Evolutionary conservation across 2,888 invertebrate genomes (phyloP).

Genomic region (Pollenia labialis): DNA sequence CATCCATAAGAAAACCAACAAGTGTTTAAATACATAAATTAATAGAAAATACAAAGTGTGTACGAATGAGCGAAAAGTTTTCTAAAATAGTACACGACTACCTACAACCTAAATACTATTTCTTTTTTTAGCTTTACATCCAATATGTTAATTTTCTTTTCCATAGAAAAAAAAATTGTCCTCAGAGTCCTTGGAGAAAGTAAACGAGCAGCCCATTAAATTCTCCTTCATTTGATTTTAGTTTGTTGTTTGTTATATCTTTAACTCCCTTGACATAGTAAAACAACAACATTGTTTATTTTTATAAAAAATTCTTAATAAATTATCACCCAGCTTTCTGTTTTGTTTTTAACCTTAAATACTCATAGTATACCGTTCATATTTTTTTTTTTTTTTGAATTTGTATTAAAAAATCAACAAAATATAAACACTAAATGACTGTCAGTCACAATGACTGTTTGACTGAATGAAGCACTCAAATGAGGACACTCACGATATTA

Average conservation of each 20-base stretch:
- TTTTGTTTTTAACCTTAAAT: constrained; percentile 17
- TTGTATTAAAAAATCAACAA: not conserved
- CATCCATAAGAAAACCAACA: constrained; percentile 54
- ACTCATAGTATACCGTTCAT: constrained; percentile 45
- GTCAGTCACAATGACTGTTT: not conserved
- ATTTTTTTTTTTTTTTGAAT: constrained; percentile 13
- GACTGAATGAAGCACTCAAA: not conserved
- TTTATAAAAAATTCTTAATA: constrained; percentile 11
- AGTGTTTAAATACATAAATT: constrained; percentile 47
- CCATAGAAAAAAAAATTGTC: not conserved
- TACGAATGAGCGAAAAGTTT: not conserved
- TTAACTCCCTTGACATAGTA: not conserved
- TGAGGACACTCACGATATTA: too few species aligned
- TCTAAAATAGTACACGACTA: not conserved
- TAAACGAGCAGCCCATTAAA: not conserved
- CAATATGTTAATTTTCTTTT: constrained; percentile 30
- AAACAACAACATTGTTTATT: constrained; percentile 9
- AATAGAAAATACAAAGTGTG: constrained; percentile 1
- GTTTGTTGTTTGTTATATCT: not conserved
- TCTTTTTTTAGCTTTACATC: not conserved
- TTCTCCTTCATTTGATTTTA: not conserved
- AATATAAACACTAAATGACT: not conserved
- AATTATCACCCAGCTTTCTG: constrained; percentile 31
- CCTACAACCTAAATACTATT: not conserved
- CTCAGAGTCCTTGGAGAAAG: not conserved